phyloP scores from a whole-genome alignment of 2,113 vertebrate species.

The Xiphias gladius region DNA sequence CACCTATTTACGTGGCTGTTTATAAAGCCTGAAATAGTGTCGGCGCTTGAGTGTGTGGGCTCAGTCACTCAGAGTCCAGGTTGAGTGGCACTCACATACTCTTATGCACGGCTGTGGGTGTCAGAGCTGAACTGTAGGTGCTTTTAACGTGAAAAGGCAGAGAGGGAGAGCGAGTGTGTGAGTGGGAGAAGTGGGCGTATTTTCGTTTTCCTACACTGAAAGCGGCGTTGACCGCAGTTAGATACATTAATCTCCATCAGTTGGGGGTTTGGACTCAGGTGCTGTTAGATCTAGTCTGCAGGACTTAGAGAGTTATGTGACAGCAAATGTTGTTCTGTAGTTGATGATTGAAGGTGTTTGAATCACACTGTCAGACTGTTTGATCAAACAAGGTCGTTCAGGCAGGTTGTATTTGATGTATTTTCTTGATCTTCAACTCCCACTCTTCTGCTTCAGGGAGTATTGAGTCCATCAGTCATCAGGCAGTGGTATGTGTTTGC shows the following conservation, averaged over 20 bases:
- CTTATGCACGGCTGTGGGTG: constrained; percentile 70
- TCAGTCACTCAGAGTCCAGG: constrained; percentile 52
- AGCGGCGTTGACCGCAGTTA: constrained; percentile 24
- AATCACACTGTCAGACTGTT: constrained; percentile 25
- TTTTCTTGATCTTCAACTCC: constrained; percentile 54
- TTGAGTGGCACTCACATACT: constrained; percentile 74
- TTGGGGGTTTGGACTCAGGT: constrained; percentile 1
- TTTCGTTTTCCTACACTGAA: constrained; percentile 26
- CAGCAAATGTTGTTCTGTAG: constrained; percentile 1
- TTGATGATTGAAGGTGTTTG: constrained; percentile 26
- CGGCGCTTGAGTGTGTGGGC: constrained; percentile 64
- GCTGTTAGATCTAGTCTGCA: constrained; percentile 2
- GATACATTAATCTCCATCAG: constrained; percentile 39
- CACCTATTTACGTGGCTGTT: constrained; percentile 38
- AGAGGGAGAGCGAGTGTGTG: constrained; percentile 36
- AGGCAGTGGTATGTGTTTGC: not conserved
- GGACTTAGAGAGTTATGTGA: not conserved
- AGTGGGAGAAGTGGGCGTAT: constrained; percentile 63
- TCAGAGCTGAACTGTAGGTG: constrained; percentile 63
- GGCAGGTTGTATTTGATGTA: constrained; percentile 30
- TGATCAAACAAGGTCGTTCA: constrained; percentile 46
- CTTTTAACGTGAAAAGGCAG: constrained; percentile 67
- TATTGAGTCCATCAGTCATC: constrained; percentile 19
- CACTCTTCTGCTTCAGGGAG: constrained; percentile 25
- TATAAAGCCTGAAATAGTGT: constrained; percentile 61